These are phyloP conservation scores for Tribolium castaneum DNA, from an alignment of 1,140 invertebrate species.

Conservation along the genomic window DNA sequence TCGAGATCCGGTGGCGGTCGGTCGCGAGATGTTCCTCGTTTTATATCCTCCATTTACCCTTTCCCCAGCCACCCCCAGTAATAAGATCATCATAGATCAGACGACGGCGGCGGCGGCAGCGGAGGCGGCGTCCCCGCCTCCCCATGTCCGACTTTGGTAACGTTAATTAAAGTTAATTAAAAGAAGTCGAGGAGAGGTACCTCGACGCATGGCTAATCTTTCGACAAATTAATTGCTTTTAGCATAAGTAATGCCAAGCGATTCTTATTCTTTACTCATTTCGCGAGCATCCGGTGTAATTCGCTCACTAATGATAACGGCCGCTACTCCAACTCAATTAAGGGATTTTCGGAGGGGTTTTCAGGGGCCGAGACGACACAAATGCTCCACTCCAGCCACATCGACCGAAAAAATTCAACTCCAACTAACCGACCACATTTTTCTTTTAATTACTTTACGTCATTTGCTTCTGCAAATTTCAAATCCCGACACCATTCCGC, in stretches of 20 bases:
- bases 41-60: conserved; percentile 58
- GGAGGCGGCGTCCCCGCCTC: conserved; percentile 19
- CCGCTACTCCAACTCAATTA: conserved; percentile 40
- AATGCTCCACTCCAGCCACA: too few species aligned
- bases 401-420: too few species aligned
- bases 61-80: conserved; percentile 52
- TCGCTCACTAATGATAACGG: conserved; percentile 42
- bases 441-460: too few species aligned
- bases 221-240: conserved; percentile 62
- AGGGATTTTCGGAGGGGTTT: conserved; percentile 6
- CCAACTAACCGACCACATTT: too few species aligned
- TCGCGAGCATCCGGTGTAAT: conserved; percentile 44
- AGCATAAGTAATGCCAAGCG: conserved; percentile 58
- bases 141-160: conserved; percentile 60
- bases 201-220: conserved; percentile 61
- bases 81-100: conserved; percentile 63
- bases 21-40: conserved; percentile 50
- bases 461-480: too few species aligned
- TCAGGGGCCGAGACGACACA: too few species aligned
- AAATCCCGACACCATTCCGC: too few species aligned
- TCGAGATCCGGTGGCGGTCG: conserved; percentile 51
- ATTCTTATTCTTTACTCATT: conserved; percentile 39
- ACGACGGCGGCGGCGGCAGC: neutral
- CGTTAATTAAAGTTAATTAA: conserved; percentile 64
- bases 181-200: conserved; percentile 60